Evolutionary conservation across 2,888 invertebrate genomes (phyloP).

Genomic region (Monoplex corrugatus): DNA sequence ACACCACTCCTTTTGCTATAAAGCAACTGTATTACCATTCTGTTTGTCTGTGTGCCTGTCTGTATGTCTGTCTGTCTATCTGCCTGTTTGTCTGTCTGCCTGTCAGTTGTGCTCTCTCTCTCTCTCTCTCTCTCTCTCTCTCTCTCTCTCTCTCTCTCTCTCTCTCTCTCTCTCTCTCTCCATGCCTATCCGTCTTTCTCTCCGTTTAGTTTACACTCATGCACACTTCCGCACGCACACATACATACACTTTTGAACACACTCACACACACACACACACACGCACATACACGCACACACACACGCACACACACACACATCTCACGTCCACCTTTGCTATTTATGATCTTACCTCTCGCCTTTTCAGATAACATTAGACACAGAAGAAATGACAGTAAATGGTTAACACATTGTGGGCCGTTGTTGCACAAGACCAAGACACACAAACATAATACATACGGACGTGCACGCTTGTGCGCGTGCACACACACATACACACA

Average conservation of each 20-base stretch:
- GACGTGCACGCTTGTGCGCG: too few relatives aligned
- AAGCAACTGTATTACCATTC: too few relatives aligned
- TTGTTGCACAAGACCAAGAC: too few relatives aligned
- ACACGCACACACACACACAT: conserved; percentile 5
- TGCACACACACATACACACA: background rate
- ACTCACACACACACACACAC: conserved; percentile 17
- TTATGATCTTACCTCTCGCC: too few relatives aligned
- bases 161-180: background rate
- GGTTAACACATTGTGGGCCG: too few relatives aligned
- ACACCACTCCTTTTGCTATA: too few relatives aligned
- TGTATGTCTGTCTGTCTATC: background rate
- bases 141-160: conserved; percentile 15
- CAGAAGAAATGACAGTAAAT: too few relatives aligned
- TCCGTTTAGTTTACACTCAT: background rate
- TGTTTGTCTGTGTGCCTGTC: too few relatives aligned
- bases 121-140: conserved; percentile 38
- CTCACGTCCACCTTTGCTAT: too few relatives aligned
- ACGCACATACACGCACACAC: conserved; percentile 8
- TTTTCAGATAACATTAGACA: too few relatives aligned
- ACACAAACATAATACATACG: too few relatives aligned
- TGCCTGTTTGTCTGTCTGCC: background rate
- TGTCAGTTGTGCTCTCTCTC: background rate
- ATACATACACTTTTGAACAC: background rate
- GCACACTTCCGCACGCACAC: background rate
- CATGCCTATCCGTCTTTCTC: background rate